Percentiles rank a stretch among this genome's conserved stretches.
These are phyloP conservation scores for Phengaris arion DNA, from an alignment of 2,888 invertebrate genomes.

Conservation along the genomic window DNA sequence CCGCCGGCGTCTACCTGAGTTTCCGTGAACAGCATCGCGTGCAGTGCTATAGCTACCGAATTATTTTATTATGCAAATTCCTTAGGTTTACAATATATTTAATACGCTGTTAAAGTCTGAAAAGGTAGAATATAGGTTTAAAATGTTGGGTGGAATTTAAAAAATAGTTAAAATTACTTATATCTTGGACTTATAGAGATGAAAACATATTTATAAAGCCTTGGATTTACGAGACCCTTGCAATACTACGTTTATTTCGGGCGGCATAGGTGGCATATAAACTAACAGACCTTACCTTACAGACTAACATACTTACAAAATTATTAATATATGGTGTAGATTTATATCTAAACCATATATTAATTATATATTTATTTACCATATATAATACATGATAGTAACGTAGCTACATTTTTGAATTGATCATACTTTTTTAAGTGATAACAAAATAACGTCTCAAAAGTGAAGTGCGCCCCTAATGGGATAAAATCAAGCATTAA, in stretches of 20 bases:
- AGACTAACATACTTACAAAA: no score
- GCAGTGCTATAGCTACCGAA: conserved; percentile 39
- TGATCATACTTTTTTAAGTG: neutral
- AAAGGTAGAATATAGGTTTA: neutral
- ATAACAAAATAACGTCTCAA: neutral
- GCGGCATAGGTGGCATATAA: no score
- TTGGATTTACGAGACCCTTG: no score
- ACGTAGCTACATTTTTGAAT: no score
- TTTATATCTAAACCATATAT: no score
- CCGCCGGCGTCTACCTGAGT: conserved; percentile 55
- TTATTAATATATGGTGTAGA: no score
- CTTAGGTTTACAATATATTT: neutral
- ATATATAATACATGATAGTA: no score
- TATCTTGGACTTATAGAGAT: neutral
- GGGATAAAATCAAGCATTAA: neutral
- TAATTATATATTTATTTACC: no score
- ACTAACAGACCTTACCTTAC: no score
- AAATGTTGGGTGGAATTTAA: neutral
- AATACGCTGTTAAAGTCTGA: neutral
- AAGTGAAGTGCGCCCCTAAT: neutral
- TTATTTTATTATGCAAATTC: conserved; percentile 15
- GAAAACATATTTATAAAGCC: neutral
- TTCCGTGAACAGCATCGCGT: conserved; percentile 70
- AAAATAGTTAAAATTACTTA: neutral
- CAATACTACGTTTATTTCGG: no score